Evolutionary conservation across 2,888 invertebrate genomes (phyloP), one percentile per base, ranked within the genome.

Genomic region (Diplolepis rosae): DNA sequence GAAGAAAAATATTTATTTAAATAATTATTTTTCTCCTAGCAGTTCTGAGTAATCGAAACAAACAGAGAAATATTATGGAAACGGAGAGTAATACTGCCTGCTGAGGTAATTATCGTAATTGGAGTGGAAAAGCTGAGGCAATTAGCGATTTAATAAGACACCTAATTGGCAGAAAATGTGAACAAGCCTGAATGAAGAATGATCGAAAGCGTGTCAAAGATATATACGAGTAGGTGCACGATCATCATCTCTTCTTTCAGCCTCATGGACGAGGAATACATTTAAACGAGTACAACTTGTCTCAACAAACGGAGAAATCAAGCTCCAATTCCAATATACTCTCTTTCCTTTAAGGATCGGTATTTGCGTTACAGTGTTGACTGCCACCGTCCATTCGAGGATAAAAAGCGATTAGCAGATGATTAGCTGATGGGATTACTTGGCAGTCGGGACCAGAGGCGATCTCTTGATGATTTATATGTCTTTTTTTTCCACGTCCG

Each of bases 91-190:
- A 18, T 45, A 18, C 18, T 45, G 9, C 18, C 18, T 18, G 18
- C 45, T 2, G 2, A 45, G 18, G 45, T 45, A 51, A 27, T 52
- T 52, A 52, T 52, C 27, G 27, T 27, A 52, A 52, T 28, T 27
- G 52, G n/a, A 52, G 28, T 5, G 2, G 24, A 28, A 52, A 52
- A 52, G 28, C 28, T 27, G n/a, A 52, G 7, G 24, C 52, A 52
- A 52, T 24, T 27, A 51, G 51, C 1, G 27, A 52, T 52, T 52
- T 27, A 52, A 52, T n/a, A 27, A 52, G 52, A 52, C 28, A 13
- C 15, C 7, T 52, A 52, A 52, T 52, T 52, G 52, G 52, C 27
- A 52, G 51, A 51, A 51, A 28, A 51, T 51, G 51, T 51, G 6
- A 11, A 27, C 27, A n/a, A 51, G 13, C 51, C 27, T 11, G n/a